Base-by-base conservation (phyloP, 1,140 invertebrate genomes). In the Drosophila fuyamai region DNA sequence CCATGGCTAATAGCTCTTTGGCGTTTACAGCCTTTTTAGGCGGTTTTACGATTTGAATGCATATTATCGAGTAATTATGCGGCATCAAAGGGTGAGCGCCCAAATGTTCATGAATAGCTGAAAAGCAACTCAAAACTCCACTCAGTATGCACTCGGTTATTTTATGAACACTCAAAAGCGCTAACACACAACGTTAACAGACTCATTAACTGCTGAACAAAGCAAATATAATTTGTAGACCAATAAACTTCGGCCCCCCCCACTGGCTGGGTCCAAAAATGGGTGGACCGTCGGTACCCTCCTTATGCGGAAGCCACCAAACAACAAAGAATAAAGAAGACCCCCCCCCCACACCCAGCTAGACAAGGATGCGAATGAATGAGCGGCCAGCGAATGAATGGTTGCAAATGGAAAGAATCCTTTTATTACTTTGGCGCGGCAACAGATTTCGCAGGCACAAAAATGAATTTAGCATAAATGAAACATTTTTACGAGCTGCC, bases 381-480 rank as follows among this genome's bases (percentile, higher is more conserved):
- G 16, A 48, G 47, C 16, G 70, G 48, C 29, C 44, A 53, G 47
- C 48, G 32, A 41, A 51, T 48, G 65, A 44, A 65, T 62, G 32
- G 54, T 29, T 51, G 27, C 68, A 79, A 81, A 81, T 72, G 76
- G 74, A 82, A 83, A 62, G 76, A 89, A 89, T 89, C 84, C 85
- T 89, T 89, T 89, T 89, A 89, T 89, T 89, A 83, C 84, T 89
- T 89, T 88, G 71, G 76, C 76, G 65, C 81, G 80, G 80, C 80
- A 89, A 89, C 84, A 89, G 84, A 89, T 89, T 89, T 89, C 53
- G 66, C 66, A 65, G 84, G 85, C 79, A 88, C 84, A 88, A 88
- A 88, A 88, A 89, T 88, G 79, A 89, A 89, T 89, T 89, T 89
- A 89, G 84, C 84, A 89, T 89, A 89, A 89, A 89, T 89, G 84